Base-by-base conservation (phyloP, 2,888 invertebrate genomes). In the Neoascia interrupta region DNA sequence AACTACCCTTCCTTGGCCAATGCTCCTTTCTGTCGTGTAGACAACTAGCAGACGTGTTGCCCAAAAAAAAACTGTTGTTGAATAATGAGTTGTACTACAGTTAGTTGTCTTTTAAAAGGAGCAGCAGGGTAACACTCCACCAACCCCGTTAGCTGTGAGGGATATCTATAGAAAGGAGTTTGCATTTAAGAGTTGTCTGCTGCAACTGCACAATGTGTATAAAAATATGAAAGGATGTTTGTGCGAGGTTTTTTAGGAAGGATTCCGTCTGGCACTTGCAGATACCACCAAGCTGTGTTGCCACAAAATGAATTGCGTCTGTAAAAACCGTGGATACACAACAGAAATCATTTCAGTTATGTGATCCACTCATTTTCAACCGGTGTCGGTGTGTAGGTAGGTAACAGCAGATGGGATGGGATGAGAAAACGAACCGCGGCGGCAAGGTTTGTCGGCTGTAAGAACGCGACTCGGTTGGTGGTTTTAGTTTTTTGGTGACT, bases 21-120 rank as follows among this genome's bases (percentile, higher is more conserved):
- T 47, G 60, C 53, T 79, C 66, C 41, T 45, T 26, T 19, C 39
- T 60, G 28, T 5, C 39, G n/a, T 31, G 73, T 68, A 79, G 79
- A 79, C 79, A 79, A 61, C 66, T 68, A 79, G 73, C 79, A 79
- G 73, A 73, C 79, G 73, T 79, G 68, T 68, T 79, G 49, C 51
- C 56, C 15, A 16, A 36, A 34, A 49, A 39, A 41, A 34, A 28
- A 28, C 61, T 66, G 79, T 68, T 68, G 73, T 68, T 79, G 73
- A 79, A 79, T 79, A 79, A 79, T 73, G 79, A 79, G 79, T 79
- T 73, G 73, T 61, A 79, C 49, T 73, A 31, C 34, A 79, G 79
- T 73, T 73, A 73, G 66, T 73, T 68, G 79, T 73, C 49, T 73
- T 54, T 61, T 68, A 49, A 56, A 64, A 45, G 58, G 10, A 41